Evolutionary conservation across 2,797 vertebrate species (phyloP).

Genomic region (Champsocephalus esox): DNA sequence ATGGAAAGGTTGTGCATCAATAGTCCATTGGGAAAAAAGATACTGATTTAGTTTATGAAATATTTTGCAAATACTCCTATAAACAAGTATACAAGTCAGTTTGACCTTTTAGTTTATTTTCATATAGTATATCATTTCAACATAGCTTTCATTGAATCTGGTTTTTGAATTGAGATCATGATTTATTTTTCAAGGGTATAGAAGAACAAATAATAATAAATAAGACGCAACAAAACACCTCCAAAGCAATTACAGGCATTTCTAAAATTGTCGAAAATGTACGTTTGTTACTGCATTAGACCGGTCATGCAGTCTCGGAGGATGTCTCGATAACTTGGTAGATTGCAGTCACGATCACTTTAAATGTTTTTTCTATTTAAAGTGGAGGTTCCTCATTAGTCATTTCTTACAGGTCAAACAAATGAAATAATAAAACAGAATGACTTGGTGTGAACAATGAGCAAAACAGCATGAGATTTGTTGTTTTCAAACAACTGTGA

Average conservation of each 20-base stretch:
- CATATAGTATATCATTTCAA: not conserved
- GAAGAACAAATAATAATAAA: not conserved
- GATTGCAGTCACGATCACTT: constrained; percentile 5
- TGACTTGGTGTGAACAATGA: constrained; percentile 9
- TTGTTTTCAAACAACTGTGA: constrained; percentile 34
- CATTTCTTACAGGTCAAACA: not conserved
- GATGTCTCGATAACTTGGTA: not conserved
- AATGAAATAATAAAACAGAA: constrained; percentile 1
- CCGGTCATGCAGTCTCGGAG: not conserved
- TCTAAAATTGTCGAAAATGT: not conserved
- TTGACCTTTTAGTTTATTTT: not conserved
- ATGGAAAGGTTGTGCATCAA: constrained; percentile 38
- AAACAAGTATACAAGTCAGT: not conserved
- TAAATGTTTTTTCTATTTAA: not conserved
- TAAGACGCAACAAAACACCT: not conserved
- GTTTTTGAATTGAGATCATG: not conserved
- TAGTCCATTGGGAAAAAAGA: constrained; percentile 37
- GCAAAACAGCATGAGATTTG: constrained; percentile 6
- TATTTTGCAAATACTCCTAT: not conserved
- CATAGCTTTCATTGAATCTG: not conserved
- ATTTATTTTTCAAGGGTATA: constrained; percentile 2
- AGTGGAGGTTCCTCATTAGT: constrained; percentile 6
- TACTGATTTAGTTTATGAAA: constrained; percentile 3
- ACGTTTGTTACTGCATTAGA: not conserved
- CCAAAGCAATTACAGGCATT: not conserved